These are phyloP conservation scores for Aromia moschata DNA, from an alignment of 2,888 invertebrate species.

Conservation along the genomic window DNA sequence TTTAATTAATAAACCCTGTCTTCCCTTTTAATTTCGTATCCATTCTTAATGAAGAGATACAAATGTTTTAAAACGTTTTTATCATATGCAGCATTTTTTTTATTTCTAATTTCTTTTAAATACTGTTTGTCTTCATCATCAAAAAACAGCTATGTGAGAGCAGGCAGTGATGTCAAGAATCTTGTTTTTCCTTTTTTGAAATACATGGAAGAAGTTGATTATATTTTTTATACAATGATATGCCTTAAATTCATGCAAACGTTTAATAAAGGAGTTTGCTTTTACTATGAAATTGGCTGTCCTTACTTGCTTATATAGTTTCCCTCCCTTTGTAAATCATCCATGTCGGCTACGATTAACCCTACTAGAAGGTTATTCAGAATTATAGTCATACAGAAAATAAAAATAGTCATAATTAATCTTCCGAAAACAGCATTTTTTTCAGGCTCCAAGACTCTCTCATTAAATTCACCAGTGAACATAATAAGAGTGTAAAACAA, in stretches of 20 bases:
- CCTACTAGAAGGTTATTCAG: conserved; percentile 49
- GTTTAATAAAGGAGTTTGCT: conserved; percentile 39
- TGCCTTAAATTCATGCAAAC: conserved; percentile 32
- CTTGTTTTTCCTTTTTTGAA: conserved; percentile 34
- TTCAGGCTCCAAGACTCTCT: conserved; percentile 38
- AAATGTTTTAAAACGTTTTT: conserved; percentile 13
- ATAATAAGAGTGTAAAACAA: conserved; percentile 45
- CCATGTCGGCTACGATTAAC: conserved; percentile 50
- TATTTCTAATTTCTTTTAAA: conserved; percentile 35
- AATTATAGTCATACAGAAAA: conserved; percentile 50
- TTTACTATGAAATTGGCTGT: conserved; percentile 43
- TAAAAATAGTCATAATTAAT: conserved; percentile 45
- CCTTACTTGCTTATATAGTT: conserved; percentile 44
- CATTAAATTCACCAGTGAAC: conserved; percentile 48
- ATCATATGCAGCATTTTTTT: conserved; percentile 17
- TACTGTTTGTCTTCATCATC: conserved; percentile 40
- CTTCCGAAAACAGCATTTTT: conserved; percentile 44
- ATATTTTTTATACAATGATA: conserved; percentile 24
- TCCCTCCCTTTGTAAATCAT: conserved; percentile 42
- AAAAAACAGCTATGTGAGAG: conserved; percentile 25
- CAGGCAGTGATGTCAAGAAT: conserved; percentile 22
- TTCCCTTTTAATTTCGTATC: too few species aligned
- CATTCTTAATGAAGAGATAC: background rate
- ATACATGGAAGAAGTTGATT: conserved; percentile 32
- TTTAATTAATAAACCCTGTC: too few species aligned